Evolutionary conservation across 2,888 invertebrate genomes (phyloP).

Genomic region (Amblyjoppa proteus): DNA sequence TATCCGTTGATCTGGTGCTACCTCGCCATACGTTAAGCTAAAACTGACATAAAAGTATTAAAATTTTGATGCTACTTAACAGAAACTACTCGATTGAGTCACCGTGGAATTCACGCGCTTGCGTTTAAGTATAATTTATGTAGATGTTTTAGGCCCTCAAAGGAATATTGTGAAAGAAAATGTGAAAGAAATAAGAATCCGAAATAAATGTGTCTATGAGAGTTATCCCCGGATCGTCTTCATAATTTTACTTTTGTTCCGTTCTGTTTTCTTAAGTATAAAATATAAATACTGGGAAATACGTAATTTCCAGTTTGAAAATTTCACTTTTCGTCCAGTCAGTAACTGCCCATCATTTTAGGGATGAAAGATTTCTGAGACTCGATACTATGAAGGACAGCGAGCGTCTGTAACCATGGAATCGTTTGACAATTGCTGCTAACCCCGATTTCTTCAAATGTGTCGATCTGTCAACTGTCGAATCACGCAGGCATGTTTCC

Average conservation of each 20-base stretch:
- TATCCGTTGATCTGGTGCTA: not conserved
- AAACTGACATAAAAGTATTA: constrained; percentile 46
- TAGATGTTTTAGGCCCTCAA: constrained; percentile 4
- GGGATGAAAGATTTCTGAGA: not conserved
- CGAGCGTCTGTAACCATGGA: constrained; percentile 74
- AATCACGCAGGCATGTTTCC: constrained; percentile 13
- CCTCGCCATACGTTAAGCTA: constrained; percentile 11
- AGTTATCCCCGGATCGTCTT: constrained; percentile 1
- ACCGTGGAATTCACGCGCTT: not conserved
- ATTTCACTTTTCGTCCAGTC: too few species aligned
- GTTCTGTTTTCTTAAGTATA: not conserved
- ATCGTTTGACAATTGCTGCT: constrained; percentile 75
- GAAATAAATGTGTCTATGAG: constrained; percentile 33
- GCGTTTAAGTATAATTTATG: constrained; percentile 1
- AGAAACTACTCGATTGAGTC: not conserved
- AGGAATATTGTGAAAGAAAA: not conserved
- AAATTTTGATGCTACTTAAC: constrained; percentile 37
- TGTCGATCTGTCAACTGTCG: constrained; percentile 35
- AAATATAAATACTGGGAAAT: too few species aligned
- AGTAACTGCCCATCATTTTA: too few species aligned
- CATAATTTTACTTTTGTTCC: not conserved
- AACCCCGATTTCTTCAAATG: constrained; percentile 17
- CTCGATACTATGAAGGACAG: not conserved
- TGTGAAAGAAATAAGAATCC: constrained; percentile 10
- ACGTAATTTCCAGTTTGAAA: not conserved